A percentile compares a stretch with the other conserved stretches of the same genome.
phyloP scores from a whole-genome alignment of 1,140 invertebrate genomes.

The Drosophila watanabei region DNA sequence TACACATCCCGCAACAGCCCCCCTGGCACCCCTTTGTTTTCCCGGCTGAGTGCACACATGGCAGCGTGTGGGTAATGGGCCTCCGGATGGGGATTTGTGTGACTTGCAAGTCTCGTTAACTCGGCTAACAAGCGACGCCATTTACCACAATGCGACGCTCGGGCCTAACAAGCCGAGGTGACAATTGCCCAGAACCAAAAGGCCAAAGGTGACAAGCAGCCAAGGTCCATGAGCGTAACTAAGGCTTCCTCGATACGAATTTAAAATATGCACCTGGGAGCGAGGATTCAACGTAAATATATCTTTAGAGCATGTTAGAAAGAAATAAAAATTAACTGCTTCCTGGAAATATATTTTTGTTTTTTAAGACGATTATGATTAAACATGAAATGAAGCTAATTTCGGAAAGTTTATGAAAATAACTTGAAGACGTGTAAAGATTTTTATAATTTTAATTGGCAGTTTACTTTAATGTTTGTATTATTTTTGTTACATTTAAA shows the following conservation, averaged over 20 bases:
- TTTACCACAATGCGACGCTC: conserved; percentile 57
- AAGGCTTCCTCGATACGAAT: conserved; percentile 55
- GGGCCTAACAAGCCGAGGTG: conserved; percentile 76
- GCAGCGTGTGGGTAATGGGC: conserved; percentile 42
- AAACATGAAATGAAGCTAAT: too few relatives aligned
- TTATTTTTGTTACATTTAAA: too few relatives aligned
- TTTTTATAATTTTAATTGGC: too few relatives aligned
- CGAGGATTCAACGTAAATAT: not conserved
- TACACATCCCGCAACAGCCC: conserved; percentile 11
- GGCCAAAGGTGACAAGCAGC: conserved; percentile 18
- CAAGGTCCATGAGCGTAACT: conserved; percentile 39
- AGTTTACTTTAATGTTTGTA: too few relatives aligned
- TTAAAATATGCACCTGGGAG: conserved; percentile 46
- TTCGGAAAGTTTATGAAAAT: too few relatives aligned
- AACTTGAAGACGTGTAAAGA: too few relatives aligned
- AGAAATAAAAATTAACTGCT: not conserved
- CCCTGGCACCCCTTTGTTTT: conserved; percentile 17
- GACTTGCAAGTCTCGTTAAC: conserved; percentile 64
- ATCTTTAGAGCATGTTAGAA: not conserved
- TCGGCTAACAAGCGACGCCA: conserved; percentile 63
- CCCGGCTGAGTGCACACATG: conserved; percentile 41
- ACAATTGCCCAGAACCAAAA: conserved; percentile 43
- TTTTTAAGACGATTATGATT: too few relatives aligned
- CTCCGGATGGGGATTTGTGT: conserved; percentile 53
- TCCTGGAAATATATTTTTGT: too few relatives aligned